Evolutionary conservation across 2,113 vertebrate genomes (phyloP).

Genomic region (Gorsachius goisagi): DNA sequence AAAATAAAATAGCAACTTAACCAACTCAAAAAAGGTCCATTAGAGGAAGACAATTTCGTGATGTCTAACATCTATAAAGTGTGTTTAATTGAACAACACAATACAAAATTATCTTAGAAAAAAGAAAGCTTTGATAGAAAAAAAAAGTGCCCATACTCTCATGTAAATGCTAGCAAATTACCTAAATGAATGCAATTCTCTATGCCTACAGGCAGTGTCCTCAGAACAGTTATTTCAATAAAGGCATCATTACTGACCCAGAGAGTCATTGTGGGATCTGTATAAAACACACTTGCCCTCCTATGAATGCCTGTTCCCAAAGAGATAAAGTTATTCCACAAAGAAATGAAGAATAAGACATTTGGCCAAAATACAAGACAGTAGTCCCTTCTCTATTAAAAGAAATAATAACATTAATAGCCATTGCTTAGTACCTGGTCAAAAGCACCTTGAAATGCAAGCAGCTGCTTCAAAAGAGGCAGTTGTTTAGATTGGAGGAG

Average conservation of each 20-base stretch:
- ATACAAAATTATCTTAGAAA: background rate
- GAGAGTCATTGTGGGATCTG: background rate
- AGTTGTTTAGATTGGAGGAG: background rate
- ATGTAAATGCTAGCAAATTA: background rate
- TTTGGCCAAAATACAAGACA: background rate
- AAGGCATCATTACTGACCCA: background rate
- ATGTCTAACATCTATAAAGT: background rate
- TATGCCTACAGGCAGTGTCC: background rate
- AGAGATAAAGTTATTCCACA: background rate
- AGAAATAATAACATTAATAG: background rate
- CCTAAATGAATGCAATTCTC: background rate
- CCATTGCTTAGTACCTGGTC: background rate
- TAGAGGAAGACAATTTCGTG: background rate
- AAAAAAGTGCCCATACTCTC: background rate
- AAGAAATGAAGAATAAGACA: background rate
- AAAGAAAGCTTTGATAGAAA: background rate
- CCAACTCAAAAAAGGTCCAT: background rate
- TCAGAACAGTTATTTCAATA: background rate
- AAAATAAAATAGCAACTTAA: background rate
- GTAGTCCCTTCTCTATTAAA: background rate
- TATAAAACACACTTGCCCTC: background rate
- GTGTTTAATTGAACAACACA: background rate
- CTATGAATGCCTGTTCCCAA: background rate
- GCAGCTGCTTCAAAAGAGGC: background rate
- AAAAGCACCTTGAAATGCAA: background rate